phyloP scores from a whole-genome alignment of 2,797 vertebrate species.

The Cirrhinus mrigala region DNA sequence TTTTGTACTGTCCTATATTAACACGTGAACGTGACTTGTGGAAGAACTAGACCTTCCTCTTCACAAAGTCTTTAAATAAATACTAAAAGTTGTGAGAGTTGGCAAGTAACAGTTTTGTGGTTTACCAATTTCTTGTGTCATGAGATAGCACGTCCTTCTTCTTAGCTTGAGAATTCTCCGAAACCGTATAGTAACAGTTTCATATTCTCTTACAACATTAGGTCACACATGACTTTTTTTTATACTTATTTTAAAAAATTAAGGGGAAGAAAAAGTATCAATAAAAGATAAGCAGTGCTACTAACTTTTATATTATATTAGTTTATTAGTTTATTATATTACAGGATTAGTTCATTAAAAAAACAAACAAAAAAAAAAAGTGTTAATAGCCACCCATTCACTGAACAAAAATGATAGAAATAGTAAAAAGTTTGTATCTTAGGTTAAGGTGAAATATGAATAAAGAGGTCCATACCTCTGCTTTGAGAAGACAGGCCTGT shows the following conservation, averaged over 20 bases:
- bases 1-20: neutral
- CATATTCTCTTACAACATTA: neutral
- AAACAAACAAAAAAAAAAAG: neutral
- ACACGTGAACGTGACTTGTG: neutral
- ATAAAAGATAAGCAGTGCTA: no score
- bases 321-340: neutral
- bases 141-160: conserved; percentile 28
- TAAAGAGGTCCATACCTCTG: neutral
- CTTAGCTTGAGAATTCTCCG: conserved; percentile 38
- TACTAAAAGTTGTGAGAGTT: conserved; percentile 37
- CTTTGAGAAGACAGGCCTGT: neutral
- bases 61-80: conserved; percentile 24
- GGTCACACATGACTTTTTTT: neutral
- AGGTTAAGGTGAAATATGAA: neutral
- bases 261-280: neutral
- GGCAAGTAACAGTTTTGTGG: conserved; percentile 48
- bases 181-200: conserved; percentile 38
- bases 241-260: neutral
- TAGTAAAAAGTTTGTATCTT: neutral
- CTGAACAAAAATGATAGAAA: neutral
- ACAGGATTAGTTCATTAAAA: neutral
- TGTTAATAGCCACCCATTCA: neutral
- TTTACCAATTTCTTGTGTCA: conserved; percentile 48
- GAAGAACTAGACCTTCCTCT: conserved; percentile 30
- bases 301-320: neutral